These are phyloP conservation scores for Monoplex corrugatus DNA, from an alignment of 2,888 invertebrate species.

Conservation along the genomic window DNA sequence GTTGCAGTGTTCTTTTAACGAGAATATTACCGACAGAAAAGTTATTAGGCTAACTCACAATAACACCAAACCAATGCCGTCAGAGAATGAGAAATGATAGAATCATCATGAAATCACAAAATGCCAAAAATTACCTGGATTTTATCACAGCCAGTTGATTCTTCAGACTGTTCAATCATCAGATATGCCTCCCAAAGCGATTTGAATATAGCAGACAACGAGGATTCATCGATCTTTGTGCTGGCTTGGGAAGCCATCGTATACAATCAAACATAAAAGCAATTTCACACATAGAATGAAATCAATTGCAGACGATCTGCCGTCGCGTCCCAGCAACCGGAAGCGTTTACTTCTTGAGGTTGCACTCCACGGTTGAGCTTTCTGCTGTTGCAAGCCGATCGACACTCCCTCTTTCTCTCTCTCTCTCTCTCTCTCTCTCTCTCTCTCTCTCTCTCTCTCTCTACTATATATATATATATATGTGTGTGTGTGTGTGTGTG, in stretches of 20 bases:
- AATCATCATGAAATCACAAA: too few species aligned
- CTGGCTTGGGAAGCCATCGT: slow-evolving; percentile 21
- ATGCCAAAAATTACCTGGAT: slow-evolving; percentile 62
- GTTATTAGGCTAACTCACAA: too few species aligned
- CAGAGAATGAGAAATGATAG: too few species aligned
- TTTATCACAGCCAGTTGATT: slow-evolving; percentile 69
- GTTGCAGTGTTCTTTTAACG: too few species aligned
- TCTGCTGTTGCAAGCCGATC: too few species aligned
- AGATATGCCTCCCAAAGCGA: slow-evolving; percentile 37
- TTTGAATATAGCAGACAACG: slow-evolving; percentile 39
- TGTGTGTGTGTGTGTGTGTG: background rate
- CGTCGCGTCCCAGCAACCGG: background rate
- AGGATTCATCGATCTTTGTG: slow-evolving; percentile 5
- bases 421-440: background rate
- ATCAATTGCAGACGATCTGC: background rate
- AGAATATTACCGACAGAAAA: too few species aligned
- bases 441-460: background rate
- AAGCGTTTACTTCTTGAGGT: background rate
- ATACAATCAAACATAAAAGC: background rate
- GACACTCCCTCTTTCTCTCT: background rate
- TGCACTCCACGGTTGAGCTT: background rate
- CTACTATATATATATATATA: too few species aligned
- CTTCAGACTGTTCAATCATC: slow-evolving; percentile 64
- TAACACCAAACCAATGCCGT: too few species aligned
- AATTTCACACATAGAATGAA: background rate